These are phyloP conservation scores for Toxotes jaculatrix DNA, from an alignment of 2,113 vertebrate genomes.

Conservation along the genomic window DNA sequence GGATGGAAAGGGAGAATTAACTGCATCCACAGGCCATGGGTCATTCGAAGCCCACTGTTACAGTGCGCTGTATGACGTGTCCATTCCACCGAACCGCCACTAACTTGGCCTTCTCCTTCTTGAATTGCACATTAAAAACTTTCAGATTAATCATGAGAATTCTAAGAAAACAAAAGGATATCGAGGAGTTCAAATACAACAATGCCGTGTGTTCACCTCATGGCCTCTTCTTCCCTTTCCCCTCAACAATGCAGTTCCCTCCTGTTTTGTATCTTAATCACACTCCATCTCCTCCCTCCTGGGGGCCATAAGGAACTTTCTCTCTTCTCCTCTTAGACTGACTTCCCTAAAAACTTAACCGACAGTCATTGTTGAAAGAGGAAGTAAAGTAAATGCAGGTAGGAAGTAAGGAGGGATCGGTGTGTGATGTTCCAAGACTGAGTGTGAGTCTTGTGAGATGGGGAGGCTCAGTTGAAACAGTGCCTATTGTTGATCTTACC, in stretches of 20 bases:
- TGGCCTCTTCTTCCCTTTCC: conserved; percentile 75
- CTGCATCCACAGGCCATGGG: conserved; percentile 72
- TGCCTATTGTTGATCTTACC: neutral
- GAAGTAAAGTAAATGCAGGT: conserved; percentile 67
- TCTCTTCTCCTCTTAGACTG: conserved; percentile 76
- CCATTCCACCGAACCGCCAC: neutral
- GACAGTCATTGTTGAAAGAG: conserved; percentile 69
- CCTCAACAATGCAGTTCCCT: conserved; percentile 68
- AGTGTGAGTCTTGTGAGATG: conserved; percentile 18
- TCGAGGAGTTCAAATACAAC: conserved; percentile 26
- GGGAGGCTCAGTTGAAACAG: neutral
- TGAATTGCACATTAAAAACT: conserved; percentile 1
- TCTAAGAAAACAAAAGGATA: conserved; percentile 21
- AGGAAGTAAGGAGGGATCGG: conserved; percentile 72
- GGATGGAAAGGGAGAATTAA: conserved; percentile 68
- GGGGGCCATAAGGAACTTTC: conserved; percentile 79
- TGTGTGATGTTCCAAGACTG: conserved; percentile 40
- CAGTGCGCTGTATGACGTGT: neutral
- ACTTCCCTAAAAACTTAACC: conserved; percentile 78
- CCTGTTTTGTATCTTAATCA: conserved; percentile 74
- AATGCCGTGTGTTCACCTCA: conserved; percentile 39
- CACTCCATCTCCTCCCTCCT: conserved; percentile 64
- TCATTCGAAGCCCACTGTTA: conserved; percentile 55
- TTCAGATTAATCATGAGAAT: neutral
- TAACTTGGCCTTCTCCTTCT: conserved; percentile 32